Conservation (phyloP, 1,140 invertebrate genomes). For the Yoshiicerus persimilis region DNA sequence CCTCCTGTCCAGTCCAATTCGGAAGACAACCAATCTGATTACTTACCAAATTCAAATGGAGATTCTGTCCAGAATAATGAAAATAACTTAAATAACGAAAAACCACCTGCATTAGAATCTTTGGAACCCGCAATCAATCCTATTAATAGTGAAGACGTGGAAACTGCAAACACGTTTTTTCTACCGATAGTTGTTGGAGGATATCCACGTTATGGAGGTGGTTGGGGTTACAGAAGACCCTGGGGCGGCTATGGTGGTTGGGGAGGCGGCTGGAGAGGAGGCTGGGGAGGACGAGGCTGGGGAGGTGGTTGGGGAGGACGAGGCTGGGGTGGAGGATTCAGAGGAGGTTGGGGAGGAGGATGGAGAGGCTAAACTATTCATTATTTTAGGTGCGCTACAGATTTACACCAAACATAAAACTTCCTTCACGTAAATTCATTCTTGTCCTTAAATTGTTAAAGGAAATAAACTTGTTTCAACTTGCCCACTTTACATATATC, state of each 20-base stretch:
- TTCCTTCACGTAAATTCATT: too few species aligned
- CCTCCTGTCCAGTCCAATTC: background rate
- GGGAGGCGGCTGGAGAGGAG: background rate
- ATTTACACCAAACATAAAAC: too few species aligned
- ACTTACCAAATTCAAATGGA: too few species aligned
- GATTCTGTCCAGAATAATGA: too few species aligned
- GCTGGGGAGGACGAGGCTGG: background rate
- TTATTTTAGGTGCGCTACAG: background rate
- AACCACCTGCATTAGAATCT: background rate
- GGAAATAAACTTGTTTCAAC: too few species aligned
- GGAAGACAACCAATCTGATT: too few species aligned
- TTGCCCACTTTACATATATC: too few species aligned
- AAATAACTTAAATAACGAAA: too few species aligned
- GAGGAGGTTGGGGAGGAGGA: background rate
- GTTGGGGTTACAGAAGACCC: too few species aligned
- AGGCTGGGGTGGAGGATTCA: background rate
- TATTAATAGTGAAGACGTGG: background rate
- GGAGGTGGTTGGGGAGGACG: background rate
- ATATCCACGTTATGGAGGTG: background rate
- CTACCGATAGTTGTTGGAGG: background rate
- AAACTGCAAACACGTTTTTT: background rate
- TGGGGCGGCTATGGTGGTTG: too few species aligned
- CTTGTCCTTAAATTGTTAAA: too few species aligned
- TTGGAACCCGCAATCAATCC: background rate
- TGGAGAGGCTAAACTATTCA: background rate